Conservation (phyloP, 2,113 vertebrate species). For the Apodemus speciosus region DNA sequence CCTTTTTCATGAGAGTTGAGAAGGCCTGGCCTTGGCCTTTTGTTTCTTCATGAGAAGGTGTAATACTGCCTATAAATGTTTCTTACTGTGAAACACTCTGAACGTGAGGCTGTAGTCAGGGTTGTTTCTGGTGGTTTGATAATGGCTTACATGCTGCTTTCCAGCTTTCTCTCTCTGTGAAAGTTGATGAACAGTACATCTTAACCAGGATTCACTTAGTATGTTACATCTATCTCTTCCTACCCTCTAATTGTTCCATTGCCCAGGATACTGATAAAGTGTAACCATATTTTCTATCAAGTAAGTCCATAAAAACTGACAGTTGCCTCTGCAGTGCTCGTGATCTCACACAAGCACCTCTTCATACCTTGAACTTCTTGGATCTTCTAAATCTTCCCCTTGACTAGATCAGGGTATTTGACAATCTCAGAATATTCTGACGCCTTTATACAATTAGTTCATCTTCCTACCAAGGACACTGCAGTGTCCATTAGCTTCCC, state of each 20-base stretch:
- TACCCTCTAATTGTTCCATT: constrained; percentile 1
- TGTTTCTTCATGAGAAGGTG: constrained; percentile 98
- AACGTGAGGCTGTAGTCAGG: constrained; percentile 98
- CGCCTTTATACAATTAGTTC: constrained; percentile 39
- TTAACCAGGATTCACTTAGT: constrained; percentile 62
- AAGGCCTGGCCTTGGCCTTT: constrained; percentile 89
- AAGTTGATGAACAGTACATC: constrained; percentile 69
- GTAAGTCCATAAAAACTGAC: constrained; percentile 50
- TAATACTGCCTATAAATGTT: constrained; percentile 98
- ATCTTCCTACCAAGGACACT: constrained; percentile 49
- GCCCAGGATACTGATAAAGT: neutral
- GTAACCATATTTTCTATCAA: constrained; percentile 50
- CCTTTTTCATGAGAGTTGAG: constrained; percentile 96
- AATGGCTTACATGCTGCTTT: constrained; percentile 92
- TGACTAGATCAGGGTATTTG: constrained; percentile 60
- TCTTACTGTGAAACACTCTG: constrained; percentile 97
- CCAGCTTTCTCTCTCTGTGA: constrained; percentile 84
- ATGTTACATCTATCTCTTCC: constrained; percentile 41
- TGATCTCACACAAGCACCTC: constrained; percentile 53
- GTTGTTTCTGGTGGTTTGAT: constrained; percentile 99
- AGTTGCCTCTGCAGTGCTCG: constrained; percentile 42
- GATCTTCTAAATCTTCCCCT: constrained; percentile 51
- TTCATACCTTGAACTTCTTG: constrained; percentile 42
- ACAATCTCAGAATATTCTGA: constrained; percentile 59
- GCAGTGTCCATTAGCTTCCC: constrained; percentile 26